Percentiles rank a stretch among this genome's conserved stretches.
These are phyloP conservation scores for Gymnoscopelus microlampas DNA, from an alignment of 2,797 vertebrate genomes.

Conservation along the genomic window DNA sequence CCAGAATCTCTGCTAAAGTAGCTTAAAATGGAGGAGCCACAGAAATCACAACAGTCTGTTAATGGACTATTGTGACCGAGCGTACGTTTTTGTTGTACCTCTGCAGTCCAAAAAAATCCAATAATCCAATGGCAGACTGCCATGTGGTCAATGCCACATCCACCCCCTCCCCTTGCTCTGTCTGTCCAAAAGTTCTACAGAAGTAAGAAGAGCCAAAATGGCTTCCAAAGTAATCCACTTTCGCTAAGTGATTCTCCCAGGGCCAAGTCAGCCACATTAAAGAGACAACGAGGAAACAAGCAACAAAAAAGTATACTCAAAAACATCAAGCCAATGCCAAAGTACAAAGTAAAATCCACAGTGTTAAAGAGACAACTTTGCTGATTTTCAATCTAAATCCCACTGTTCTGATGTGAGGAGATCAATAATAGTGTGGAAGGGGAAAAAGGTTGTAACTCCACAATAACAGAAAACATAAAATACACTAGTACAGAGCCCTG, in stretches of 20 bases:
- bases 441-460: too few species aligned
- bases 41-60: background rate
- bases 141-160: background rate
- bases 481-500: too few species aligned
- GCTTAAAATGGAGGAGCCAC: conserved; percentile 9
- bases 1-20: conserved; percentile 6
- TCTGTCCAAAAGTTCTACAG: conserved; percentile 31
- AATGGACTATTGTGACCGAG: conserved; percentile 3
- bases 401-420: too few species aligned
- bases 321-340: conserved; percentile 60
- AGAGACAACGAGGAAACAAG: conserved; percentile 65
- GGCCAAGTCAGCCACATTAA: conserved; percentile 63
- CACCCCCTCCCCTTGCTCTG: background rate
- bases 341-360: conserved; percentile 57
- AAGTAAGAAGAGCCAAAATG: conserved; percentile 12
- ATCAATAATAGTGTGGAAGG: too few species aligned
- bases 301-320: conserved; percentile 60
- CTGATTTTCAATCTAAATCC: conserved; percentile 4
- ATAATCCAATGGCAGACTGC: conserved; percentile 5
- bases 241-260: conserved; percentile 43
- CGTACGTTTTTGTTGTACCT: background rate
- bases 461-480: too few species aligned
- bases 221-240: conserved; percentile 17
- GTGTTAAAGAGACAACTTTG: conserved; percentile 26
- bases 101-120: background rate